Evolutionary conservation across 2,797 vertebrate species (phyloP).

Genomic region (Gobionotothen gibberifrons): DNA sequence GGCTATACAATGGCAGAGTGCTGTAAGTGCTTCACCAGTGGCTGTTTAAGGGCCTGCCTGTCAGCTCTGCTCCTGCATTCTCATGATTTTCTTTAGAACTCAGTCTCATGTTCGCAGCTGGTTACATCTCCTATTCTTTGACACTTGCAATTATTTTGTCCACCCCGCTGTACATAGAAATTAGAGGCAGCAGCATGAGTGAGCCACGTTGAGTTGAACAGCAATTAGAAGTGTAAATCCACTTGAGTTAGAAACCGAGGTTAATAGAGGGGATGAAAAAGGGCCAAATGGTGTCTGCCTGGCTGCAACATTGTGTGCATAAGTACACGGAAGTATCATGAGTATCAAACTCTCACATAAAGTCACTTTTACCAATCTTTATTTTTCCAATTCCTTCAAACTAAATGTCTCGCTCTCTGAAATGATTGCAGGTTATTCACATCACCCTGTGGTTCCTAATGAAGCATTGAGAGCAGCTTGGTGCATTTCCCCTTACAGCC

Average conservation of each 20-base stretch:
- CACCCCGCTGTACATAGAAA: not conserved
- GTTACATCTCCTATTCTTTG: not conserved
- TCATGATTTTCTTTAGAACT: too few relatives aligned
- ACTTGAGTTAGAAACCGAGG: not conserved
- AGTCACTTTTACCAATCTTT: too few relatives aligned
- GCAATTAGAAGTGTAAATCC: conserved; percentile 8
- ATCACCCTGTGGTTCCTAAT: too few relatives aligned
- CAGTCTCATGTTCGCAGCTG: not conserved
- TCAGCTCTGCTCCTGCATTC: not conserved
- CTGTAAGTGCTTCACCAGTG: not conserved
- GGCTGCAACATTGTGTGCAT: not conserved
- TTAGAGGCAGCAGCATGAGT: not conserved
- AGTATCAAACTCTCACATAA: not conserved
- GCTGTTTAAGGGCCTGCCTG: not conserved
- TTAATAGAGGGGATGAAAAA: not conserved
- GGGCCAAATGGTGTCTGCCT: not conserved
- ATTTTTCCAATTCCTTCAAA: too few relatives aligned
- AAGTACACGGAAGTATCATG: not conserved
- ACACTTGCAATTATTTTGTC: conserved; percentile 1
- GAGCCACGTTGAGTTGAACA: conserved; percentile 10
- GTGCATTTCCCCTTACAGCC: too few relatives aligned
- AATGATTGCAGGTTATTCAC: too few relatives aligned
- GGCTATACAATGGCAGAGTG: not conserved
- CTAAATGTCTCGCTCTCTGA: too few relatives aligned
- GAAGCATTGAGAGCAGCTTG: too few relatives aligned